These are phyloP conservation scores for Leptopilina myrica DNA, from an alignment of 2,888 invertebrate genomes.

Conservation along the genomic window DNA sequence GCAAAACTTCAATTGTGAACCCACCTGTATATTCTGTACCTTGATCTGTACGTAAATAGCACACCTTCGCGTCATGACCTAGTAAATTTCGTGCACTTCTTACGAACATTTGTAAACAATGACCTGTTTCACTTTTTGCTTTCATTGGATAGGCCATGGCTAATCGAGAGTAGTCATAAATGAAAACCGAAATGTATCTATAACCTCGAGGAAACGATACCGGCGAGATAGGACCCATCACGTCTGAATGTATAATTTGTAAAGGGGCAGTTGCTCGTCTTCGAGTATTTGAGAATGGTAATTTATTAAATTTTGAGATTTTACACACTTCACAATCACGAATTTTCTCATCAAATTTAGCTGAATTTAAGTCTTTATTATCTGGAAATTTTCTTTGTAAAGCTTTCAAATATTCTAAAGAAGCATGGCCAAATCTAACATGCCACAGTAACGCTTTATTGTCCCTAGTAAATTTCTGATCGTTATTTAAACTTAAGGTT, in stretches of 20 bases:
- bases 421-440: constrained; percentile 33
- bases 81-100: constrained; percentile 49
- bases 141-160: constrained; percentile 56
- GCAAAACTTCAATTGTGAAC: constrained; percentile 49
- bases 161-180: constrained; percentile 58
- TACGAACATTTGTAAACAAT: constrained; percentile 49
- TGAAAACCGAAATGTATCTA: constrained; percentile 52
- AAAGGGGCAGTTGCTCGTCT: constrained; percentile 52
- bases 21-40: constrained; percentile 53
- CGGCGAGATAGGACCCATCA: constrained; percentile 55
- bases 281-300: constrained; percentile 51
- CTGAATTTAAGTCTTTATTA: constrained; percentile 44
- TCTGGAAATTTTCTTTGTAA: constrained; percentile 3
- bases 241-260: constrained; percentile 57
- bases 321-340: constrained; percentile 57
- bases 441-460: constrained; percentile 43
- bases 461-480: constrained; percentile 19
- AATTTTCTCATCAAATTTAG: constrained; percentile 54
- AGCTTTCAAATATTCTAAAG: constrained; percentile 14
- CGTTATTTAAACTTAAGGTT: too few species aligned
- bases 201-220: constrained; percentile 50
- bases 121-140: constrained; percentile 50
- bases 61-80: constrained; percentile 48
- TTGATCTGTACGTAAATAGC: constrained; percentile 50
- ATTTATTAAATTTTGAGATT: constrained; percentile 56